phyloP scores from a whole-genome alignment of 2,797 vertebrate species.

The Cynodonichthys magdalenae region DNA sequence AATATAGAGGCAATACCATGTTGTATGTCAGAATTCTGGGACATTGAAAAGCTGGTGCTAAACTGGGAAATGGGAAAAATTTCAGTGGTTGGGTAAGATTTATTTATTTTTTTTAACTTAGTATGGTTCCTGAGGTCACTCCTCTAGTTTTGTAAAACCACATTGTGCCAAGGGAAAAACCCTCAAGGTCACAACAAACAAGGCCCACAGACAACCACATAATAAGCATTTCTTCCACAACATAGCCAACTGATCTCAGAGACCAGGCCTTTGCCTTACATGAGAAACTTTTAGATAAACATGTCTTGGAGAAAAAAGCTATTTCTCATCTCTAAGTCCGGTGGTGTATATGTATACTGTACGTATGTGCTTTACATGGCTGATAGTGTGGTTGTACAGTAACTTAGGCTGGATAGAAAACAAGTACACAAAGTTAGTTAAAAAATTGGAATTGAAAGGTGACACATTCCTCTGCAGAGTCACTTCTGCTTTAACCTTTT shows the following conservation, averaged over 20 bases:
- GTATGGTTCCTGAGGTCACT: conserved; percentile 64
- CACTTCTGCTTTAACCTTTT: too few relatives aligned
- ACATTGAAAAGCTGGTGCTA: conserved; percentile 25
- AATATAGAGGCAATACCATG: conserved; percentile 16
- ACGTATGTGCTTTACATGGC: conserved; percentile 28
- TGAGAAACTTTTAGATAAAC: conserved; percentile 64
- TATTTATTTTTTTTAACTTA: conserved; percentile 21
- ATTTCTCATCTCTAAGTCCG: conserved; percentile 51
- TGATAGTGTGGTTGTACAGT: too few relatives aligned
- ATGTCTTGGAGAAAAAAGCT: conserved; percentile 33
- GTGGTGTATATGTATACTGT: conserved; percentile 14
- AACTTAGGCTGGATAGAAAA: too few relatives aligned
- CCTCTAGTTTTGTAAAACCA: conserved; percentile 42
- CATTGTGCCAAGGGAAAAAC: conserved; percentile 65
- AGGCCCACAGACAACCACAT: conserved; percentile 64
- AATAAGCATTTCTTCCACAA: conserved; percentile 72
- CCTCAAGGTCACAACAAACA: conserved; percentile 78
- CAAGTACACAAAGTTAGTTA: too few relatives aligned
- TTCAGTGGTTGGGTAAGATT: conserved; percentile 30
- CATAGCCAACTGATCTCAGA: conserved; percentile 69
- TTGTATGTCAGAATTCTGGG: conserved; percentile 27
- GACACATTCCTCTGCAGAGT: too few relatives aligned
- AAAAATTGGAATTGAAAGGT: too few relatives aligned
- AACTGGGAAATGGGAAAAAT: conserved; percentile 40
- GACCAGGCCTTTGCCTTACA: conserved; percentile 57